Evolutionary conservation across 2,113 vertebrate species (phyloP).

Genomic region (Phycodurus eques): DNA sequence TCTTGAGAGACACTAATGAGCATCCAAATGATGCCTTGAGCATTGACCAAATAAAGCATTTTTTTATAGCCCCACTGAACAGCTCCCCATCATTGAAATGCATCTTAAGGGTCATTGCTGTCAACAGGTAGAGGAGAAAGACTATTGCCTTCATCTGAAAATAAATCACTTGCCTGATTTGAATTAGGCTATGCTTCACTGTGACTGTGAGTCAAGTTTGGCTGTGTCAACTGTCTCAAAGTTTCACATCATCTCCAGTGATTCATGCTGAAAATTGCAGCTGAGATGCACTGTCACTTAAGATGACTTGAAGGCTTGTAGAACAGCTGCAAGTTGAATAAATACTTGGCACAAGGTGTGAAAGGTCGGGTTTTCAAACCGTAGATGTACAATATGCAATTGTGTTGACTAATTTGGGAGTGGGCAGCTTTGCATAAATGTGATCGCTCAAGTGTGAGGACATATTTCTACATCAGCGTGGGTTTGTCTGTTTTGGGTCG

Average conservation of each 20-base stretch:
- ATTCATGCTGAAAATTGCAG: slow-evolving; percentile 60
- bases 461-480: not conserved
- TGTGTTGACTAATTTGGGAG: slow-evolving; percentile 6
- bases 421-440: slow-evolving; percentile 7
- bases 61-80: slow-evolving; percentile 27
- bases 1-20: slow-evolving; percentile 28
- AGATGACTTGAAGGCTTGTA: slow-evolving; percentile 27
- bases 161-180: slow-evolving; percentile 59
- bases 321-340: slow-evolving; percentile 27
- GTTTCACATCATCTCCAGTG: slow-evolving; percentile 59
- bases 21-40: slow-evolving; percentile 27
- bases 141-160: slow-evolving; percentile 44
- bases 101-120: slow-evolving; percentile 37
- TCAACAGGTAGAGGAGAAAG: slow-evolving; percentile 55
- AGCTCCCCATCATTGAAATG: slow-evolving; percentile 32
- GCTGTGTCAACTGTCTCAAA: slow-evolving; percentile 65
- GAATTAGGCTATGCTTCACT: slow-evolving; percentile 56
- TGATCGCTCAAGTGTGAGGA: not conserved
- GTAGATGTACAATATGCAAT: not conserved
- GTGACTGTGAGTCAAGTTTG: slow-evolving; percentile 57
- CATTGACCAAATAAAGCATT: slow-evolving; percentile 20
- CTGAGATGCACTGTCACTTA: slow-evolving; percentile 47
- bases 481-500: not conserved
- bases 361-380: not conserved
- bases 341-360: slow-evolving; percentile 9